A percentile compares a stretch with the other conserved stretches of the same genome.
These are phyloP conservation scores for Forbesichthys papilliferus DNA, from an alignment of 2,113 vertebrate genomes.

Conservation along the genomic window DNA sequence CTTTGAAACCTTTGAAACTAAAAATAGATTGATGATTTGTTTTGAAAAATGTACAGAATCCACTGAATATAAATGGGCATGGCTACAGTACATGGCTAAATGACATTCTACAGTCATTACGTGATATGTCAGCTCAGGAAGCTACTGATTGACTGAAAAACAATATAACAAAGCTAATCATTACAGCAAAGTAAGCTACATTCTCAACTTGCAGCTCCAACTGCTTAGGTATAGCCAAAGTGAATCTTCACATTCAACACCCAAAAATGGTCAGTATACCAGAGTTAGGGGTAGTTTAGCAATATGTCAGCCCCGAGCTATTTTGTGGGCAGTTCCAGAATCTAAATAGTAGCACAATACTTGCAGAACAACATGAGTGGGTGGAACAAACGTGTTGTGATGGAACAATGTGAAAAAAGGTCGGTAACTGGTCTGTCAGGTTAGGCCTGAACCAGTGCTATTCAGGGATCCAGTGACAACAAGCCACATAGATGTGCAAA, in stretches of 20 bases:
- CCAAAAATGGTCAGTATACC: slow-evolving; percentile 27
- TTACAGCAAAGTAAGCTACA: slow-evolving; percentile 28
- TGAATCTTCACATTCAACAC: slow-evolving; percentile 21
- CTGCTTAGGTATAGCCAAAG: slow-evolving; percentile 26
- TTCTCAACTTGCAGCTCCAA: slow-evolving; percentile 19
- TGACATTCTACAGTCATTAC: slow-evolving; percentile 32
- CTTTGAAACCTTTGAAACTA: too few species aligned
- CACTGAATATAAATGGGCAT: neutral
- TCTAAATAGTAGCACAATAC: slow-evolving; percentile 49
- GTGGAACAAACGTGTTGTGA: slow-evolving; percentile 42
- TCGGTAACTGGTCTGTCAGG: slow-evolving; percentile 73
- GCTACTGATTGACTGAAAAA: slow-evolving; percentile 53
- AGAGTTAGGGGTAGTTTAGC: neutral
- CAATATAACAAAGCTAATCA: slow-evolving; percentile 42
- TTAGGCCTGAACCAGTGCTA: slow-evolving; percentile 69
- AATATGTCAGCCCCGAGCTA: slow-evolving; percentile 22
- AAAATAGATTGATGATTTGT: too few species aligned
- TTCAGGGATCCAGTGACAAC: slow-evolving; percentile 62
- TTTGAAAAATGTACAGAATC: neutral
- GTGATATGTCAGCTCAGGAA: slow-evolving; percentile 21
- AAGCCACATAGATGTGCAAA: slow-evolving; percentile 52
- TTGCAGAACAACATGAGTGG: slow-evolving; percentile 38
- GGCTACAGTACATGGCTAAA: slow-evolving; percentile 3
- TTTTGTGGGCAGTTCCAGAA: slow-evolving; percentile 22
- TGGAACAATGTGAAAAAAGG: slow-evolving; percentile 64